These are phyloP conservation scores for Apodemia hepburni DNA, from an alignment of 2,888 invertebrate species.

Conservation along the genomic window DNA sequence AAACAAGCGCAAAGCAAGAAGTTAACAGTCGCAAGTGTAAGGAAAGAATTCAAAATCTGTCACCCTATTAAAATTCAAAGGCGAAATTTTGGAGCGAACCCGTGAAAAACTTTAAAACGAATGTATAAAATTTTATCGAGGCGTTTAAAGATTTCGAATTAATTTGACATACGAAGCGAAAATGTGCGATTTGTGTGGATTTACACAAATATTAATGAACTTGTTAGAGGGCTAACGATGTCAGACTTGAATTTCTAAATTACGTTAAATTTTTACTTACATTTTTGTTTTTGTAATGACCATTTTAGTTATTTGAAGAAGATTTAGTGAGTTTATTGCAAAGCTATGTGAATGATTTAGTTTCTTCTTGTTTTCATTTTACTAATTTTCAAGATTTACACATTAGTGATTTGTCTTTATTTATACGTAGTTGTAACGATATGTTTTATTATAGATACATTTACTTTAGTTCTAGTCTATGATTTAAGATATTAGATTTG, in stretches of 20 bases:
- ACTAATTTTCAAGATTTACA: slow-evolving; percentile 2
- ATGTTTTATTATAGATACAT: too few species aligned
- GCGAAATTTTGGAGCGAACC: slow-evolving; percentile 48
- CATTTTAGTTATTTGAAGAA: slow-evolving; percentile 8
- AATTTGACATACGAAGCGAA: slow-evolving; percentile 37
- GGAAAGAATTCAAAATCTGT: slow-evolving; percentile 77
- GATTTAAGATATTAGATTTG: too few species aligned
- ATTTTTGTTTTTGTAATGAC: slow-evolving; percentile 16
- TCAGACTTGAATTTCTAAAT: slow-evolving; percentile 3
- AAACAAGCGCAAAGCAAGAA: slow-evolving; percentile 59
- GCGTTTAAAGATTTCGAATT: slow-evolving; percentile 60
- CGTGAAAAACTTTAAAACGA: slow-evolving; percentile 57
- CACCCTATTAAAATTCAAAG: slow-evolving; percentile 68
- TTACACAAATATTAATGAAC: slow-evolving; percentile 20
- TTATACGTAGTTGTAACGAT: too few species aligned
- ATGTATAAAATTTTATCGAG: slow-evolving; percentile 66
- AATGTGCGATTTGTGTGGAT: slow-evolving; percentile 16
- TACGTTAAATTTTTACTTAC: slow-evolving; percentile 11
- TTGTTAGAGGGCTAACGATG: slow-evolving; percentile 12
- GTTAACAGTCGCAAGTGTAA: slow-evolving; percentile 65
- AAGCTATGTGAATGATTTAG: not conserved
- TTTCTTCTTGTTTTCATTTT: slow-evolving; percentile 2
- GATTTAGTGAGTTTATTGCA: slow-evolving; percentile 2
- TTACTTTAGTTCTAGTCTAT: too few species aligned
- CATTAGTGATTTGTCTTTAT: too few species aligned